Conservation (phyloP, 2,888 invertebrate genomes). For the Archips xylosteana region DNA sequence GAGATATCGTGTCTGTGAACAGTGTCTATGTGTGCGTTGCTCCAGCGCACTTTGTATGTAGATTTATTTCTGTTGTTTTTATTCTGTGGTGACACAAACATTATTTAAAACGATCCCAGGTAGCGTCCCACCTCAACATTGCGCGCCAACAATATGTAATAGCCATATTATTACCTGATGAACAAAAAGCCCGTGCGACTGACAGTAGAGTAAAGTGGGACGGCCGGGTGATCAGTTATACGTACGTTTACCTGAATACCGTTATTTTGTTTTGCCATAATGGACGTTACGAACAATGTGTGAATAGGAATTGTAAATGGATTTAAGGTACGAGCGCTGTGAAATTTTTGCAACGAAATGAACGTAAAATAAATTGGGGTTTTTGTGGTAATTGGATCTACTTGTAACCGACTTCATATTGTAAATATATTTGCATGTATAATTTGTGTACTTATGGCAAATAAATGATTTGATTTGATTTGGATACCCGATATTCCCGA, state of each 20-base stretch:
- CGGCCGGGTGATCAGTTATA: constrained; percentile 8
- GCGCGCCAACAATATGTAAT: neutral
- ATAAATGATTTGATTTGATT: too few species aligned
- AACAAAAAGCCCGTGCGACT: constrained; percentile 10
- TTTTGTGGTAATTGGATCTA: too few species aligned
- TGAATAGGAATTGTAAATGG: neutral
- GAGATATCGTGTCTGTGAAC: too few species aligned
- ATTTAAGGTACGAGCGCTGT: neutral
- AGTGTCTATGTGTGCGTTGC: too few species aligned
- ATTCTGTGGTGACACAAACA: too few species aligned
- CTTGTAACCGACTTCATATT: too few species aligned
- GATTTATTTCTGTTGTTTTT: too few species aligned
- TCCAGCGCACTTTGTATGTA: too few species aligned
- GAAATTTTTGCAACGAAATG: neutral
- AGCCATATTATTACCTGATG: constrained; percentile 8
- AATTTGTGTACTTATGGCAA: too few species aligned
- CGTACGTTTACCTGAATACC: neutral
- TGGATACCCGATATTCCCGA: too few species aligned
- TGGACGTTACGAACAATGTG: neutral
- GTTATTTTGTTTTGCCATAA: constrained; percentile 5
- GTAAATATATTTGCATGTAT: too few species aligned
- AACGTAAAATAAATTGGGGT: neutral
- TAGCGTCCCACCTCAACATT: neutral
- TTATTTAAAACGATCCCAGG: too few species aligned
- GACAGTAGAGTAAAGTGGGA: constrained; percentile 10